Evolutionary conservation across 2,113 vertebrate genomes (phyloP).

Genomic region (Eidolon helvum): DNA sequence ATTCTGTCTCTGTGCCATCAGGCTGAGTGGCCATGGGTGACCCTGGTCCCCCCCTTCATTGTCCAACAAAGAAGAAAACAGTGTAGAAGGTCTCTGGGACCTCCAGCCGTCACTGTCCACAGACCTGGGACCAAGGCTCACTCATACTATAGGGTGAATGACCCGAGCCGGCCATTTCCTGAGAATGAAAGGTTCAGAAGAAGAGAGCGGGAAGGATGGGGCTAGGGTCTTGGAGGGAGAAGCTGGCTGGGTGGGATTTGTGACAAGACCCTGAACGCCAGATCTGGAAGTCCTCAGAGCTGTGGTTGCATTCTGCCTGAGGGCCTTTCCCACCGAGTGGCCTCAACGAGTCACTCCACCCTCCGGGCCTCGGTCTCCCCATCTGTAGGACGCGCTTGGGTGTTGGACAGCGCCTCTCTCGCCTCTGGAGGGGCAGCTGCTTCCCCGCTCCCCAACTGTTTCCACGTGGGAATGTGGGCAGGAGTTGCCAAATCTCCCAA

Average conservation of each 20-base stretch:
- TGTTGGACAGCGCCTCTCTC: fast-evolving
- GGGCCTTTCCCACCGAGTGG: neutral
- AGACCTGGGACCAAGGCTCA: neutral
- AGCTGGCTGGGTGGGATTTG: too few species aligned
- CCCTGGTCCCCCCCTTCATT: too few species aligned
- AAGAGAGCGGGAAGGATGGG: neutral
- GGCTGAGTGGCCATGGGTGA: fast-evolving
- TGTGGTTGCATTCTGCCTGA: fast-evolving
- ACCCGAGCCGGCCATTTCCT: neutral
- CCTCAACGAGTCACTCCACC: fast-evolving
- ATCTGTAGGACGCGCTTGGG: neutral
- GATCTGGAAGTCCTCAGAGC: neutral
- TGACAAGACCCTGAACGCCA: neutral
- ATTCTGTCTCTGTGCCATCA: neutral
- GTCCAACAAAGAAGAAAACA: neutral
- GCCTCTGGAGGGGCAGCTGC: neutral
- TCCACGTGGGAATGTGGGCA: slow-evolving; percentile 61
- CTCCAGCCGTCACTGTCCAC: neutral
- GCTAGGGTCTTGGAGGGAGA: neutral
- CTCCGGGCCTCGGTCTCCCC: neutral
- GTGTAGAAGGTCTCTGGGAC: neutral
- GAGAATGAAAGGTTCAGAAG: neutral
- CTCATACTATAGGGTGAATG: neutral
- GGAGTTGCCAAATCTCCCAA: slow-evolving; percentile 57
- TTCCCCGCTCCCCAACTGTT: neutral